Conservation (phyloP, 2,113 vertebrate species). For the Nymphicus hollandicus region DNA sequence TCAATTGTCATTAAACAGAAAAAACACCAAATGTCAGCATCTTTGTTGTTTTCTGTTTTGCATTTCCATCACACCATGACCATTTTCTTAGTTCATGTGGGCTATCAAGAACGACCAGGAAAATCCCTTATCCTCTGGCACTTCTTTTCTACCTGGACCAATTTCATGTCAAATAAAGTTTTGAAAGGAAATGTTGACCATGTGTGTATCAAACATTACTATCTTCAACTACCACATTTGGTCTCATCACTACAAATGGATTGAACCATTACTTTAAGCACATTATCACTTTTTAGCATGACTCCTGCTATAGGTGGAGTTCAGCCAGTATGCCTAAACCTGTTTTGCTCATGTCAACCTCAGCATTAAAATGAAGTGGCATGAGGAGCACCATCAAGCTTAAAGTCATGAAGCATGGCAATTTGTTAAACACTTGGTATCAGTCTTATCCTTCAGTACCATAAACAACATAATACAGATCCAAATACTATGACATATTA, state of each 20-base stretch:
- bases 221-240: slow-evolving; percentile 46
- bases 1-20: slow-evolving; percentile 5
- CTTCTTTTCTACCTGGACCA: slow-evolving; percentile 27
- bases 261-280: slow-evolving; percentile 57
- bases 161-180: slow-evolving; percentile 57
- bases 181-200: slow-evolving; percentile 48
- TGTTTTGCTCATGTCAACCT: slow-evolving; percentile 43
- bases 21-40: background rate
- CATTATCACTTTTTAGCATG: slow-evolving; percentile 50
- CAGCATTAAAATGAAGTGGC: slow-evolving; percentile 51
- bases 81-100: background rate
- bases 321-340: slow-evolving; percentile 38
- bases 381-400: slow-evolving; percentile 34
- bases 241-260: slow-evolving; percentile 53
- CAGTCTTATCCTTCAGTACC: slow-evolving; percentile 46
- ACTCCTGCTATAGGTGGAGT: slow-evolving; percentile 16
- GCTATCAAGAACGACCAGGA: background rate
- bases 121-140: background rate
- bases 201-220: slow-evolving; percentile 30
- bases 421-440: slow-evolving; percentile 21
- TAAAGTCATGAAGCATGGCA: slow-evolving; percentile 36
- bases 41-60: slow-evolving; percentile 32
- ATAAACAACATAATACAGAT: slow-evolving; percentile 58
- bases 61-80: slow-evolving; percentile 56
- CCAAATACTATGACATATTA: slow-evolving; percentile 65